Evolutionary conservation across 2,888 invertebrate genomes (phyloP).

Genomic region (Ochropleura plecta): DNA sequence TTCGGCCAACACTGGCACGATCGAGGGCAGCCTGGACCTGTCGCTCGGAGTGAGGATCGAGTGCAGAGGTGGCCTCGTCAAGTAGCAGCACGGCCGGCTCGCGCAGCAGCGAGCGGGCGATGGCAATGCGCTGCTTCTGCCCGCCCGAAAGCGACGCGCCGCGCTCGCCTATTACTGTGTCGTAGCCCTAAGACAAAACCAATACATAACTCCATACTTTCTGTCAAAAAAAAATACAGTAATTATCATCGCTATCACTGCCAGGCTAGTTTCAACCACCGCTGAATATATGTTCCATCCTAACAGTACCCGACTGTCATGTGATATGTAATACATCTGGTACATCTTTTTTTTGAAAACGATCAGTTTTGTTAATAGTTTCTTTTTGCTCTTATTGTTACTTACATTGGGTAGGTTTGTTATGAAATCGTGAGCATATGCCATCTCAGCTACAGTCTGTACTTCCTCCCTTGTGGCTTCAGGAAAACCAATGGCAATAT

Average conservation of each 20-base stretch:
- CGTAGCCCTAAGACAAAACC: slow-evolving; percentile 90
- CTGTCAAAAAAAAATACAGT: neutral
- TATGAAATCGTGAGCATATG: slow-evolving; percentile 95
- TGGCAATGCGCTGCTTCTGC: slow-evolving; percentile 96
- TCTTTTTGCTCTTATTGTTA: slow-evolving; percentile 35
- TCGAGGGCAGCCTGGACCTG: slow-evolving; percentile 95
- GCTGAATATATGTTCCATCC: neutral
- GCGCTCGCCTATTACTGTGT: slow-evolving; percentile 95
- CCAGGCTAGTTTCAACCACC: neutral
- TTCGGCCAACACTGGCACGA: slow-evolving; percentile 93
- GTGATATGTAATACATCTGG: too few species aligned
- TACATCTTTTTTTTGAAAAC: neutral
- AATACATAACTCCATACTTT: neutral
- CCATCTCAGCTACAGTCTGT: slow-evolving; percentile 93
- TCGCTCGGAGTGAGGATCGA: slow-evolving; percentile 95
- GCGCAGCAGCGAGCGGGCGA: slow-evolving; percentile 94
- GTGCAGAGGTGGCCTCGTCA: slow-evolving; percentile 96
- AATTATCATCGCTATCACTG: neutral
- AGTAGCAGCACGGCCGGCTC: slow-evolving; percentile 94
- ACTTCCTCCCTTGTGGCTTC: slow-evolving; percentile 92
- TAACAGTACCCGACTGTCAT: too few species aligned
- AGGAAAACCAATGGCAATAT: slow-evolving; percentile 93
- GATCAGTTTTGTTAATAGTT: neutral
- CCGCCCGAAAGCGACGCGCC: slow-evolving; percentile 96
- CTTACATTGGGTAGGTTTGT: slow-evolving; percentile 92